Percentiles rank a stretch among this genome's conserved stretches.
phyloP scores from a whole-genome alignment of 1,140 invertebrate genomes.

The Lordiphosa stackelbergi region DNA sequence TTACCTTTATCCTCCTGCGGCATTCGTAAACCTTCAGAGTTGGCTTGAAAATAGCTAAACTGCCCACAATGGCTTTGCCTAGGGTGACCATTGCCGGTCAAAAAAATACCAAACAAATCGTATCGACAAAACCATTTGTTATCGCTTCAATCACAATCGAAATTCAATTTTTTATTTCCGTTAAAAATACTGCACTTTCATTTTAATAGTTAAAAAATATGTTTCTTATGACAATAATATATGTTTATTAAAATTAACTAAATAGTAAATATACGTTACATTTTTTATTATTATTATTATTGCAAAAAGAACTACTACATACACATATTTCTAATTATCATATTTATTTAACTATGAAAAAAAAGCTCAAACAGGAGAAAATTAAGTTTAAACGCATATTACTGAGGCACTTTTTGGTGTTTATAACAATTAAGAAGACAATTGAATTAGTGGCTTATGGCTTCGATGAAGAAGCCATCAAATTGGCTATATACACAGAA shows the following conservation, averaged over 20 bases:
- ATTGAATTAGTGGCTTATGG: conserved; percentile 42
- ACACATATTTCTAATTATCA: conserved; percentile 26
- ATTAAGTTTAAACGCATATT: conserved; percentile 50
- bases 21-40: too few species aligned
- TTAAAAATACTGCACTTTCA: conserved; percentile 62
- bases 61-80: too few species aligned
- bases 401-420: conserved; percentile 74
- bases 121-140: too few species aligned
- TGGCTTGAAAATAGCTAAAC: too few species aligned
- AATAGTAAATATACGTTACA: conserved; percentile 34
- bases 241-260: conserved; percentile 54
- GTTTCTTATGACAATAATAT: conserved; percentile 33
- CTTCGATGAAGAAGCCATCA: not conserved
- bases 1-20: too few species aligned
- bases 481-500: conserved; percentile 52
- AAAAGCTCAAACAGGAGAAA: conserved; percentile 41
- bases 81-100: too few species aligned
- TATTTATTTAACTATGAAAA: conserved; percentile 43
- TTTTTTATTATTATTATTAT: conserved; percentile 15
- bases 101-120: too few species aligned
- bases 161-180: conserved; percentile 9
- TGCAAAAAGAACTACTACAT: conserved; percentile 24
- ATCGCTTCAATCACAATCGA: not conserved
- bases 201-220: conserved; percentile 41
- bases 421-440: conserved; percentile 67